Evolutionary conservation across 2,888 invertebrate genomes (phyloP).

Genomic region (Syritta pipiens): DNA sequence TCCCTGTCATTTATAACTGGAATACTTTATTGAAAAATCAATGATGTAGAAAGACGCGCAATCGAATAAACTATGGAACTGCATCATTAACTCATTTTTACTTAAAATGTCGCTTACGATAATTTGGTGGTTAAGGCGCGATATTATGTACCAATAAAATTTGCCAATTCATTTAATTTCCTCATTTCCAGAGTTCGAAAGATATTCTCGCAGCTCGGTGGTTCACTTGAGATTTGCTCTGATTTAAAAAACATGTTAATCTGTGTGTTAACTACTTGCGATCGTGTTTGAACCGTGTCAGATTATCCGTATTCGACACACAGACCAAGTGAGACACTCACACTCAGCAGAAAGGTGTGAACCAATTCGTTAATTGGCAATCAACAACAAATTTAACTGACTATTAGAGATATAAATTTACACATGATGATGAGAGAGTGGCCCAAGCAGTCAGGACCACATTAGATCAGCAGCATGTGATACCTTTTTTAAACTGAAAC

Average conservation of each 20-base stretch:
- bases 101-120: too few species aligned
- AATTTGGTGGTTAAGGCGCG: too few species aligned
- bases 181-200: too few species aligned
- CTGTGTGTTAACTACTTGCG: constrained; percentile 10
- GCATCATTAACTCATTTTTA: too few species aligned
- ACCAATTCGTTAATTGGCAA: constrained; percentile 31
- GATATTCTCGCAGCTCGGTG: too few species aligned
- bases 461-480: constrained; percentile 14
- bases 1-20: too few species aligned
- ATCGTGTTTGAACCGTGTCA: constrained; percentile 1
- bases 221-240: not conserved
- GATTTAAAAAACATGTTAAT: constrained; percentile 22
- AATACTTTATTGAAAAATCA: too few species aligned
- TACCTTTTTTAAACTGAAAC: not conserved
- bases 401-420: constrained; percentile 30
- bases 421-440: not conserved
- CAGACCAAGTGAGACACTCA: not conserved
- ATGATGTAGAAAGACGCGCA: too few species aligned
- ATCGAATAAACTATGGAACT: too few species aligned
- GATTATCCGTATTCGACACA: not conserved
- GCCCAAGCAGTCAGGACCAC: not conserved
- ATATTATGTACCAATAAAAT: too few species aligned
- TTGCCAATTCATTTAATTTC: too few species aligned
- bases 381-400: constrained; percentile 30
- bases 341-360: constrained; percentile 16